phyloP scores from a whole-genome alignment of 2,113 vertebrate genomes.

The Myotis lucifugus region DNA sequence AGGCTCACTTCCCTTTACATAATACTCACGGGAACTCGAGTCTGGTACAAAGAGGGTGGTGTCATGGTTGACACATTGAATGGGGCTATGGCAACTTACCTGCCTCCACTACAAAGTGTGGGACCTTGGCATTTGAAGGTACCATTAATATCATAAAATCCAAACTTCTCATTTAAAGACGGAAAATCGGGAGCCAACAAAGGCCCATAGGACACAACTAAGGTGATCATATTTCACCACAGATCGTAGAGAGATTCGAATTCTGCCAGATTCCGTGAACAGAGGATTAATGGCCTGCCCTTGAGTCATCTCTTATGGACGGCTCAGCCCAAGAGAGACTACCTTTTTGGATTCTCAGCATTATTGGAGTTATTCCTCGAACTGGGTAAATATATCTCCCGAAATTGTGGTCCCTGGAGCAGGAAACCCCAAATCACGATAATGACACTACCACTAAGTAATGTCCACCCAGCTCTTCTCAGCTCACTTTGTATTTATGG shows the following conservation, averaged over 20 bases:
- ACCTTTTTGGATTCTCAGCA: background rate
- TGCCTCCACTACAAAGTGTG: background rate
- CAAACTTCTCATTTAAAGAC: constrained; percentile 5
- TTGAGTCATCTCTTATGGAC: background rate
- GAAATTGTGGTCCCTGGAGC: background rate
- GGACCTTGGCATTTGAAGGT: background rate
- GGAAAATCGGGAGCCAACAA: background rate
- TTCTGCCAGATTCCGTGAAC: background rate
- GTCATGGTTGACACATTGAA: background rate
- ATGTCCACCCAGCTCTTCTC: background rate
- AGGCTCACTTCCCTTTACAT: background rate
- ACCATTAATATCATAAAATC: background rate
- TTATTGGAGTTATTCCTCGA: background rate
- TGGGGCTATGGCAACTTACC: background rate
- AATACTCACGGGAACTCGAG: background rate
- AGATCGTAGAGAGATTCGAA: background rate
- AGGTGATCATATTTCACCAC: background rate
- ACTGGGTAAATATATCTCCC: background rate
- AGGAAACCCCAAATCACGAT: background rate
- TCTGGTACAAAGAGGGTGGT: background rate
- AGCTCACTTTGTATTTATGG: background rate
- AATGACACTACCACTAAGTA: background rate
- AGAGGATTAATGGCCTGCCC: background rate
- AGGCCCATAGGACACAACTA: background rate
- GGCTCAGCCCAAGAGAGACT: background rate